Evolutionary conservation across 2,797 vertebrate species (phyloP), one percentile per base, ranked within the genome.

Genomic region (Pteronotus mesoamericanus): DNA sequence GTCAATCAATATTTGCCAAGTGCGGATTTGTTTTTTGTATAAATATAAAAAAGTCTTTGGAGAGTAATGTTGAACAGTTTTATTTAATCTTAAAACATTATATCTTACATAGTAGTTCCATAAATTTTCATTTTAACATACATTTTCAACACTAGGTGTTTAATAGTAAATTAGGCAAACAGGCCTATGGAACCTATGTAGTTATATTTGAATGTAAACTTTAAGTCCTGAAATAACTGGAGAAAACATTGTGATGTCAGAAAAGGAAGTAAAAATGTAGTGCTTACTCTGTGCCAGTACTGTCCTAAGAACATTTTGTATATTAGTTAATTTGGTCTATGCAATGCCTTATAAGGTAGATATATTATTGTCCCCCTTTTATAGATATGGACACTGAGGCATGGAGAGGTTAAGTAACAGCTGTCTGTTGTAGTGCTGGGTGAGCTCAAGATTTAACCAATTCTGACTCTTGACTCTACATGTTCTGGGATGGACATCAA

Each of bases 41-140:
- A 96, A 79, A 79, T 72, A 86, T 74, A 78, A 91, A 90, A 85
- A 89, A 57, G n/a, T 14, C 51, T 69, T 84, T 75, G 3, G n/a
- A 89, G 57, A 93, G 68, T 82, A 86, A 80, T 79, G 64, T n/a
- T 53, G 78, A 94, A 37, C 61, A 8, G 21, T 82, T 86, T 87
- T 91, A 90, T 94, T 94, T 93, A 96, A 84, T 95, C 39, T 66
- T 80, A 55, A 85, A 91, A 44, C 66, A 82, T 85, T 37, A 22
- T 77, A 85, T 72, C 95, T 96, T 95, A 64, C 48, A 57, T 82
- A 82, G 19, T 42, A 90, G 95, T 95, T 95, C 57, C 71, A 93
- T 94, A 96, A 55, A 96, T 89, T 86, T 96, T 91, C 80, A 92
- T 75, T 89, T 92, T 77, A 85, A 61, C 92, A 66, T 80, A 51